These are phyloP conservation scores for Seriola aureovittata DNA, from an alignment of 2,113 vertebrate genomes.

Conservation along the genomic window DNA sequence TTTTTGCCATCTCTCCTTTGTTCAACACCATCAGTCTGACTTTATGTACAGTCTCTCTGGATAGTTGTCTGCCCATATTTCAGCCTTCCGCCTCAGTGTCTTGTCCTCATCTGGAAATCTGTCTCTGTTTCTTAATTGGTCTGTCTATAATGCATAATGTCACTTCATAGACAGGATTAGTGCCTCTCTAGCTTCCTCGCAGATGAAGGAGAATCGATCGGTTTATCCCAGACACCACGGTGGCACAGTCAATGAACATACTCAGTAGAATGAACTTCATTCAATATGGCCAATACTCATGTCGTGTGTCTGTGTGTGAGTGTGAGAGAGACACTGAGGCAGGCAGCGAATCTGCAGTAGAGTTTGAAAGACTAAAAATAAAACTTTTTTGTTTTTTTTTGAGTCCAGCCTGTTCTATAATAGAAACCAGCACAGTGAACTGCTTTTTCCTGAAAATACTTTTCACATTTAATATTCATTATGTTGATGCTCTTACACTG, in stretches of 20 bases:
- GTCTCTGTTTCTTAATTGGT: conserved; percentile 66
- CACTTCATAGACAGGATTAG: conserved; percentile 42
- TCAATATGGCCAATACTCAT: conserved; percentile 28
- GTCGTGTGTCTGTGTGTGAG: not conserved
- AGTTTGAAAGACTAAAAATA: conserved; percentile 67
- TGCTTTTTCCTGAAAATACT: conserved; percentile 29
- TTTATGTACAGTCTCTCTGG: conserved; percentile 40
- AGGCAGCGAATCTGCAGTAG: conserved; percentile 27
- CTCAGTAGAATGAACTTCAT: conserved; percentile 52
- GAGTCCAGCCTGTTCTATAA: conserved; percentile 45
- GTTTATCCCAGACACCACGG: conserved; percentile 57
- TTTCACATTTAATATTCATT: conserved; percentile 56
- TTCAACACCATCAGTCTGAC: conserved; percentile 55
- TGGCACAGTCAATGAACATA: conserved; percentile 65
- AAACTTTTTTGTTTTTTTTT: conserved; percentile 33
- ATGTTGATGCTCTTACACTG: conserved; percentile 28
- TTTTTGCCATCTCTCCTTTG: conserved; percentile 46
- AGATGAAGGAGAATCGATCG: conserved; percentile 65
- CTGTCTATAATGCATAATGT: conserved; percentile 69
- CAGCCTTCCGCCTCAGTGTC: conserved; percentile 46
- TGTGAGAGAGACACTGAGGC: conserved; percentile 4
- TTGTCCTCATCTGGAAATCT: conserved; percentile 32
- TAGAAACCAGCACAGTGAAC: conserved; percentile 47
- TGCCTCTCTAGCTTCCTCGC: conserved; percentile 41
- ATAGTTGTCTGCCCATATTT: conserved; percentile 35